A percentile compares a stretch with the other conserved stretches of the same genome.
phyloP scores from a whole-genome alignment of 1,140 invertebrate species.

The Zaprionus capensis region DNA sequence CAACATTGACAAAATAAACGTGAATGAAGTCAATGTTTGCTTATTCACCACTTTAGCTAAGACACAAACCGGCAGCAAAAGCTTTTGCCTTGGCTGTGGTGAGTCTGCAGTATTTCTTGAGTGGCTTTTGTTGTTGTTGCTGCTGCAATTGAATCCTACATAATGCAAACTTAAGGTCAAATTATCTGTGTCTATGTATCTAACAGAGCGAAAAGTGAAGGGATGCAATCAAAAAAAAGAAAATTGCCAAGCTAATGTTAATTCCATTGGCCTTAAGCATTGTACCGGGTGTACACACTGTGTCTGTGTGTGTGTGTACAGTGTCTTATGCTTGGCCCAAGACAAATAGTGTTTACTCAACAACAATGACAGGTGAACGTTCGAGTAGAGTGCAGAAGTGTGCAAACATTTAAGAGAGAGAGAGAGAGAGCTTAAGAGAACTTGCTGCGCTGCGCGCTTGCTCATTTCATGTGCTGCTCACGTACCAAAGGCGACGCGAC shows the following conservation, averaged over 20 bases:
- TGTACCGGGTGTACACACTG: conserved; percentile 13
- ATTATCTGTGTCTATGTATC: conserved; percentile 1
- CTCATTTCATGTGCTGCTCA: conserved; percentile 1
- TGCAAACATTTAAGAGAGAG: conserved; percentile 1
- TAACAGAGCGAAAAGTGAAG: conserved; percentile 61
- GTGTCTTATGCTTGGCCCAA: conserved; percentile 54
- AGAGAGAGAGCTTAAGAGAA: no score
- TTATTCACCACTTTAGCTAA: background rate
- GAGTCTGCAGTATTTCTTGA: background rate
- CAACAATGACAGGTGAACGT: conserved; percentile 59
- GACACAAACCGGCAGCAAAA: conserved; percentile 5
- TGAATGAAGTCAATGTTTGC: background rate
- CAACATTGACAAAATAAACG: background rate
- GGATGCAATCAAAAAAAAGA: conserved; percentile 51
- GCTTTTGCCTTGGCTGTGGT: conserved; percentile 19
- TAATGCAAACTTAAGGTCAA: conserved; percentile 33
- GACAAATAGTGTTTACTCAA: conserved; percentile 56
- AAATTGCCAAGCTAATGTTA: conserved; percentile 50
- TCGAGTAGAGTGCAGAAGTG: conserved; percentile 37
- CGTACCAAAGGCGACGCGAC: background rate
- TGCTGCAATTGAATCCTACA: conserved; percentile 44
- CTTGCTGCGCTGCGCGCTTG: background rate
- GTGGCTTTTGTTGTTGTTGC: background rate
- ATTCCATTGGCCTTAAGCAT: conserved; percentile 59
- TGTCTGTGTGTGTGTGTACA: conserved; percentile 9